Evolutionary conservation across 35 echinoderm and acorn worm genomes (phyloP).

Genomic region (Stichopus chloronotus): DNA sequence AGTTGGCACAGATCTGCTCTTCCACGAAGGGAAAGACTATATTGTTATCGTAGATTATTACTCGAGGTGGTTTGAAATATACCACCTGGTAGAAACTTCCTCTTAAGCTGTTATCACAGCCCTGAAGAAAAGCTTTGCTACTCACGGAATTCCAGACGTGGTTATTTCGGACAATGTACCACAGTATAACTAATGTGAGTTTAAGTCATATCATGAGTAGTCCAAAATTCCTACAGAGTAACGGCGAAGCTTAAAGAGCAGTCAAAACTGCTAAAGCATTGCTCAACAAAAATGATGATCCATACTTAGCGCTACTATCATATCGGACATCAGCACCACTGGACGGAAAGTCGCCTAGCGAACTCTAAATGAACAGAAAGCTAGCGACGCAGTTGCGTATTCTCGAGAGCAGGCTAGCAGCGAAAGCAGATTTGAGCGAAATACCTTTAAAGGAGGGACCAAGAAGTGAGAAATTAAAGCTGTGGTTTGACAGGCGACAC

Average conservation of each 20-base stretch:
- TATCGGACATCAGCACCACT: conserved; percentile 34
- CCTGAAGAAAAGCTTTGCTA: conserved; percentile 45
- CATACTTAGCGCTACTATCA: conserved; percentile 2
- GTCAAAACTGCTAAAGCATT: conserved; percentile 32
- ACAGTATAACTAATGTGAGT: conserved; percentile 34
- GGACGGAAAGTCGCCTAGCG: conserved; percentile 25
- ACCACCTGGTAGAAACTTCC: background rate
- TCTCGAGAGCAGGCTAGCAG: too few relatives aligned
- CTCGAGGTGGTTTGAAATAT: conserved; percentile 20
- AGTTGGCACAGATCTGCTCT: background rate
- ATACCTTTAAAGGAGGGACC: too few relatives aligned
- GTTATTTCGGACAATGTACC: conserved; percentile 57
- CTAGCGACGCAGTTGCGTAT: background rate
- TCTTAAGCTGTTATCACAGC: background rate
- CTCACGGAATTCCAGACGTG: conserved; percentile 50
- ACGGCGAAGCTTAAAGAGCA: conserved; percentile 26
- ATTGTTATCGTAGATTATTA: conserved; percentile 42
- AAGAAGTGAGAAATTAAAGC: too few relatives aligned
- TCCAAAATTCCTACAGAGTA: conserved; percentile 26
- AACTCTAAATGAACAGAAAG: background rate
- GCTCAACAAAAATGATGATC: conserved; percentile 42
- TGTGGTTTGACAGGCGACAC: too few relatives aligned
- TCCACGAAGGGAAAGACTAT: background rate
- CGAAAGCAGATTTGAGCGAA: too few relatives aligned
- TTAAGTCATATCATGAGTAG: background rate